phyloP scores from a whole-genome alignment of 2,888 invertebrate genomes.

The Shargacucullia verbasci region DNA sequence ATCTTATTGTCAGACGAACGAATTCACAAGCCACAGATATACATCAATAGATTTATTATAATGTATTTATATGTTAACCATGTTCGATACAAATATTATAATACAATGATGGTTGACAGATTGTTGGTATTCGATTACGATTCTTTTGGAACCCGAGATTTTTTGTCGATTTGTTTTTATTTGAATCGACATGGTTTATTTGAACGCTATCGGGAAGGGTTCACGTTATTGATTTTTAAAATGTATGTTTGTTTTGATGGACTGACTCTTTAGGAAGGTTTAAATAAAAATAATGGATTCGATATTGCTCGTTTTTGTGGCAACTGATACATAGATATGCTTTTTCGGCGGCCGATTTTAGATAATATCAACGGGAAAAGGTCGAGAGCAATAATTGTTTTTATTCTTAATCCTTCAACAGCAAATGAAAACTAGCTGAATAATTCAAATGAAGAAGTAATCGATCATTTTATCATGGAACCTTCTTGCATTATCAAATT shows the following conservation, averaged over 20 bases:
- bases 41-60: slow-evolving; percentile 63
- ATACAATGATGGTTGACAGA: slow-evolving; percentile 85
- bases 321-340: slow-evolving; percentile 8
- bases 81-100: slow-evolving; percentile 69
- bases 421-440: background rate
- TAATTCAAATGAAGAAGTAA: too few species aligned
- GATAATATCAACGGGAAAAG: background rate
- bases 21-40: slow-evolving; percentile 20
- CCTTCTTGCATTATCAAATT: too few species aligned
- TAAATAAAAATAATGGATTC: slow-evolving; percentile 59
- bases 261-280: slow-evolving; percentile 70
- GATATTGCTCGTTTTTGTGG: slow-evolving; percentile 40
- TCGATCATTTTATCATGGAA: too few species aligned
- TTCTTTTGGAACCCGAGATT: slow-evolving; percentile 56
- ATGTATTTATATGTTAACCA: slow-evolving; percentile 67
- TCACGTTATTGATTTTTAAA: slow-evolving; percentile 83
- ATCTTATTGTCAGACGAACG: background rate
- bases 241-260: slow-evolving; percentile 83
- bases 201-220: slow-evolving; percentile 83
- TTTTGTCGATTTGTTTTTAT: slow-evolving; percentile 75
- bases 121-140: slow-evolving; percentile 78
- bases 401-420: background rate
- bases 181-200: slow-evolving; percentile 79
- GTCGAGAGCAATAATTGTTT: background rate
- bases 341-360: slow-evolving; percentile 7